Base-by-base conservation (phyloP, 2,888 invertebrate genomes). In the Protonemura montana region DNA sequence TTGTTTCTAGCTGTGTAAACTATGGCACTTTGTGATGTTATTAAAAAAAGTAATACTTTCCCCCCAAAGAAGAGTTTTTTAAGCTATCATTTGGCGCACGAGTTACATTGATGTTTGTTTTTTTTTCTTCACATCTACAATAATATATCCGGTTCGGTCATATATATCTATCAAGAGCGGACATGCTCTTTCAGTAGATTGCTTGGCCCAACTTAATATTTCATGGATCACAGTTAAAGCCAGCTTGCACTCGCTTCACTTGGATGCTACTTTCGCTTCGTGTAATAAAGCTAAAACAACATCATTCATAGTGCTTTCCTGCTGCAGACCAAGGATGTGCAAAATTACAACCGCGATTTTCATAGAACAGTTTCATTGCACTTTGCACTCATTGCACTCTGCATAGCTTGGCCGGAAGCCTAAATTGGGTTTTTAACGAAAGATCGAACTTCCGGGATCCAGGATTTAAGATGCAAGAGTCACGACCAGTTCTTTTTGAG, bases 191-290 rank as follows among this genome's bases (percentile, higher is more conserved):
- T 90, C 90, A 89, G 89, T 90, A 91, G 91, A 91, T 91, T 91
- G 91, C 90, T 88, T 89, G 89, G 89, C 89, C 89, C 89, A 89
- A 89, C 89, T 91, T 91, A 91, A 91, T 91, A 91, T 91, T 91
- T 91, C 91, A 91, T 88, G 88, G 85, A 83, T 85, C 87, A 86
- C 82, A 85, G 86, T 87, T 85, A 82, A 85, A 86, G 86, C 59
- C 27, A 41, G 26, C 78, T 13, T 81, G 30, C n/a, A 81, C 29
- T 81, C 81, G 30, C 3, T 26, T 26, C 27, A 80, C 80, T 80
- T 80, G 27, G 28, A 27, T 81, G 30, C 81, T 81, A 81, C 81
- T 81, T 81, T 81, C 81, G 29, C 27, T 16, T 30, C 3, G 27
- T 30, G 30, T 29, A 28, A 81, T 81, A 81, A 81, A 81, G 28